Percentiles rank a stretch among this genome's conserved stretches.
Evolutionary conservation across 2,888 invertebrate genomes (phyloP).

Genomic region (Tipula unca): DNA sequence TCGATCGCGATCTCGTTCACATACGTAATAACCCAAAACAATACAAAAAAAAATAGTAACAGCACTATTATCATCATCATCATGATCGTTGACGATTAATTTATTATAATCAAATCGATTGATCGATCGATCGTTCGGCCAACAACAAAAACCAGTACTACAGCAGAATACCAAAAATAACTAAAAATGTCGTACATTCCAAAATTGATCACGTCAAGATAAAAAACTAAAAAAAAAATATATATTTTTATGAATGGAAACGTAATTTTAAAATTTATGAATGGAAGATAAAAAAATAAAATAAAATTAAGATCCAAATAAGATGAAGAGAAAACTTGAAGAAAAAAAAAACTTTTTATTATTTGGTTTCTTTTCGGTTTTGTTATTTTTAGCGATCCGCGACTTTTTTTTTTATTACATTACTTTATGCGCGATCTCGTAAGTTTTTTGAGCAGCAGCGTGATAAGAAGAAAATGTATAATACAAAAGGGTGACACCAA

Average conservation of each 20-base stretch:
- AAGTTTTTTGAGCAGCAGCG: not conserved
- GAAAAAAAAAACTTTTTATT: not conserved
- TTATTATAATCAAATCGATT: not conserved
- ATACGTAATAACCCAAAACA: not conserved
- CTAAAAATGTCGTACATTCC: constrained; percentile 14
- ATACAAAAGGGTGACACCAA: not conserved
- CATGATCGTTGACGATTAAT: not conserved
- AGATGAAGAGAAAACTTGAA: constrained; percentile 8
- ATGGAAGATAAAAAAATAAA: not conserved
- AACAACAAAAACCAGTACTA: not conserved
- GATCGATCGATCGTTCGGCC: not conserved
- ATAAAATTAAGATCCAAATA: not conserved
- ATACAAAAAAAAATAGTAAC: not conserved
- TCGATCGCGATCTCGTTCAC: not conserved
- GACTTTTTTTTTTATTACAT: too few species aligned
- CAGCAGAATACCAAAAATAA: not conserved
- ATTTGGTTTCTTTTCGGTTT: constrained; percentile 14
- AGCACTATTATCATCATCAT: not conserved
- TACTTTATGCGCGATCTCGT: not conserved
- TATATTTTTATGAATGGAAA: constrained; percentile 4
- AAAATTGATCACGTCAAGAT: not conserved
- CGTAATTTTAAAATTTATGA: constrained; percentile 14
- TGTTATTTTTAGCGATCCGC: not conserved
- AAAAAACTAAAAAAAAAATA: not conserved
- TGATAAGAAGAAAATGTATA: not conserved